Evolutionary conservation across 2,797 vertebrate genomes (phyloP).

Genomic region (Chiloscyllium punctatum): DNA sequence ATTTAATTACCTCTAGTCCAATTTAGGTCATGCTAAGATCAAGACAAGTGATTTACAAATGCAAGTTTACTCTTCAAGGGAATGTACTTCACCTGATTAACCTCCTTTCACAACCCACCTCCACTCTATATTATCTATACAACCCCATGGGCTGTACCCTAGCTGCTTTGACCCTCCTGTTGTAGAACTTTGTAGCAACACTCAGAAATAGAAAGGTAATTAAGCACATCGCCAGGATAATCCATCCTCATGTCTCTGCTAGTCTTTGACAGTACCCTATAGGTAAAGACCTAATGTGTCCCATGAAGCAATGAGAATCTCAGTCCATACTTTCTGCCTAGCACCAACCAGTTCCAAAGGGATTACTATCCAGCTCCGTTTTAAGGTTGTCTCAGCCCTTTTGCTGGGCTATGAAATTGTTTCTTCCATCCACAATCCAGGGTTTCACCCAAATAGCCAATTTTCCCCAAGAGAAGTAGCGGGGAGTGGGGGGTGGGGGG

Average conservation of each 20-base stretch:
- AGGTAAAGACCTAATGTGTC: not conserved
- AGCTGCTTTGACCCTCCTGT: not conserved
- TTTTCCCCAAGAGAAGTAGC: too few relatives aligned
- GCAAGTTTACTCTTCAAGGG: not conserved
- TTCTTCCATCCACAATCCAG: not conserved
- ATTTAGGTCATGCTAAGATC: not conserved
- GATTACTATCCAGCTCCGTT: not conserved
- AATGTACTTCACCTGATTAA: not conserved
- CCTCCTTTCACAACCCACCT: not conserved
- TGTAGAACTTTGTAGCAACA: not conserved
- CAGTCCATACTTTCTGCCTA: not conserved
- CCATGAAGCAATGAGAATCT: not conserved
- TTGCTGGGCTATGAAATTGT: too few relatives aligned
- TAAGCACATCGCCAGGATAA: not conserved
- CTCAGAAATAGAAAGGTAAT: not conserved
- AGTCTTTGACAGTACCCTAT: not conserved
- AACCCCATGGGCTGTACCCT: too few relatives aligned
- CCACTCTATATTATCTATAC: not conserved
- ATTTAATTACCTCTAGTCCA: not conserved
- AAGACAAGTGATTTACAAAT: not conserved
- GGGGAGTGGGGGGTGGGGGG: too few relatives aligned
- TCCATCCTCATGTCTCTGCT: not conserved
- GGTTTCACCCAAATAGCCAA: not conserved
- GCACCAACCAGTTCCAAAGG: not conserved
- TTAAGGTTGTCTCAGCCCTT: not conserved